Base-by-base conservation (phyloP, 2,113 vertebrate species). In the Misgurnus mizolepis region DNA sequence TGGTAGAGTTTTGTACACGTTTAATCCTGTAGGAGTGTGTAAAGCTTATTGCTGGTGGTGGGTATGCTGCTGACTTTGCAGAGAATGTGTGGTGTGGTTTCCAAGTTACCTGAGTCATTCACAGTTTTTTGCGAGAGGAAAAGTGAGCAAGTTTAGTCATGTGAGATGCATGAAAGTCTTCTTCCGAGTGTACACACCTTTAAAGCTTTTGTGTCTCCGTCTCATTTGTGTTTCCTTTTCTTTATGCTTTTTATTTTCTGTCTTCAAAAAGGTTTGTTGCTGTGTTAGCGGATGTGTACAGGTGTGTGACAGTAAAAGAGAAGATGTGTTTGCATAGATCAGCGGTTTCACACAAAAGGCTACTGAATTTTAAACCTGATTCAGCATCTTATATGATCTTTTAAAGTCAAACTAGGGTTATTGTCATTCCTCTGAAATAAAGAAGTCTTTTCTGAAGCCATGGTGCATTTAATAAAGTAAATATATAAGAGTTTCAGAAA, bases 41-140 rank as follows among this genome's bases (percentile, higher is more conserved):
- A 11, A n/a, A 50, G 18, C 39, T 22, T 2, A 60, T 43, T 47
- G 41, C 18, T 7, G 40, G 4, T 7, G 40, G 4, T 2, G 40
- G 53, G 18, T 14, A 69, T 43, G 4, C 39, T 49, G 47, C 17
- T 39, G 40, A 73, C 43, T 10, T 0, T 73, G 50, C 12, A 47
- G 14, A 18, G 70, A 58, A 34, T 34, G 62, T 64, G 45, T 55
- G 17, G 49, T 27, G 22, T 4, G 10, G 50, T 64, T 74, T 55
- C 50, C 64, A 75, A 50, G 79, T 68, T 81, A 67, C 70, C 10
- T 61, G 43, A 75, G 17, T 72, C 55, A 27, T 53, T 6, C 1
- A 3, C 41, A 60, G 49, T 17, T 73, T 53, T n/a, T 77, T 80
- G 18, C 69, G 56, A 55, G 34, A 55, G 56, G 55, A 18, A 6